Percentiles rank a stretch among this genome's conserved stretches.
phyloP scores from a whole-genome alignment of 2,113 vertebrate genomes.

The Hymenochirus boettgeri region DNA sequence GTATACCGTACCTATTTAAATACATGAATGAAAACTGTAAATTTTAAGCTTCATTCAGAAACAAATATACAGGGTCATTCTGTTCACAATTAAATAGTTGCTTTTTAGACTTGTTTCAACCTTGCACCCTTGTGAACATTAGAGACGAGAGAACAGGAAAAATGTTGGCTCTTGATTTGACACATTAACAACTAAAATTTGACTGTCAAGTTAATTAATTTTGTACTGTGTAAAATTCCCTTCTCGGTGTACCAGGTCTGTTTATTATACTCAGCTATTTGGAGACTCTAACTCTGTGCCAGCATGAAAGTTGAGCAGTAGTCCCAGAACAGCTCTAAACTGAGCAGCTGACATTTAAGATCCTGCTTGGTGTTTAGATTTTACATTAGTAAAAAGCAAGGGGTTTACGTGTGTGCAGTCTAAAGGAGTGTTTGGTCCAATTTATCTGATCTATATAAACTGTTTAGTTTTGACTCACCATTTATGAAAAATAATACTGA shows the following conservation, averaged over 20 bases:
- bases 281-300: conserved; percentile 58
- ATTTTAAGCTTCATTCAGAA: too few relatives aligned
- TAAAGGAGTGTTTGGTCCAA: not conserved
- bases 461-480: too few relatives aligned
- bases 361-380: conserved; percentile 51
- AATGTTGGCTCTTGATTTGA: conserved; percentile 51
- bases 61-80: too few relatives aligned
- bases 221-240: conserved; percentile 60
- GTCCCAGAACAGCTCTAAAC: conserved; percentile 57
- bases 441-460: too few relatives aligned
- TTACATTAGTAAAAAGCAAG: conserved; percentile 49
- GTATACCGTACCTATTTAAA: too few relatives aligned
- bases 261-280: conserved; percentile 61
- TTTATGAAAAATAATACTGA: too few relatives aligned
- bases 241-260: conserved; percentile 52
- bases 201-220: conserved; percentile 62
- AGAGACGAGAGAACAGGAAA: not conserved
- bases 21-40: too few relatives aligned
- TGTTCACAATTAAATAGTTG: too few relatives aligned
- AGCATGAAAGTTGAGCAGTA: conserved; percentile 52
- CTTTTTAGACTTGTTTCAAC: not conserved
- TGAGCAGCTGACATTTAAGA: conserved; percentile 56
- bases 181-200: conserved; percentile 56
- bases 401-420: not conserved
- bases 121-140: not conserved